Percentiles rank a stretch among this genome's conserved stretches.
Conservation (phyloP, 1,140 invertebrate genomes). For the Thrips palmi region DNA sequence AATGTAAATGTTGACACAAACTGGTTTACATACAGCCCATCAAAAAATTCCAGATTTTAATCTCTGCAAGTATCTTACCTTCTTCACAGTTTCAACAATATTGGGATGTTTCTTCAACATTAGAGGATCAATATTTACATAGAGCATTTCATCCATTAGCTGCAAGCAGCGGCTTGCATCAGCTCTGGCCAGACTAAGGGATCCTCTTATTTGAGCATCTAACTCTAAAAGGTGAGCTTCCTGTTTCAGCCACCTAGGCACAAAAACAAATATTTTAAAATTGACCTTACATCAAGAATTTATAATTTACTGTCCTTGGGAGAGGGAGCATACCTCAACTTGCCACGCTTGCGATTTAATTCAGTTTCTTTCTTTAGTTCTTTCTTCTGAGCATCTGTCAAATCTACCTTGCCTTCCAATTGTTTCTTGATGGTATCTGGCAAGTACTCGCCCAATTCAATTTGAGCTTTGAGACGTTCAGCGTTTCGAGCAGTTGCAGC, state of each 20-base stretch:
- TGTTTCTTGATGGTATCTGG: slow-evolving; percentile 33
- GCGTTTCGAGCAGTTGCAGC: slow-evolving; percentile 34
- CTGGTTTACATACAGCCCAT: neutral
- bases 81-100: slow-evolving; percentile 56
- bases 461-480: slow-evolving; percentile 31
- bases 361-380: slow-evolving; percentile 26
- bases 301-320: slow-evolving; percentile 21
- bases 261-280: slow-evolving; percentile 20
- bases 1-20: neutral
- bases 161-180: slow-evolving; percentile 40
- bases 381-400: slow-evolving; percentile 27
- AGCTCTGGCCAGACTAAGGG: slow-evolving; percentile 39
- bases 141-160: slow-evolving; percentile 36
- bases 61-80: slow-evolving; percentile 21
- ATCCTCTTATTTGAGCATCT: slow-evolving; percentile 52
- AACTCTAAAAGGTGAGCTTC: slow-evolving; percentile 52
- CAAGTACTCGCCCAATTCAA: slow-evolving; percentile 38
- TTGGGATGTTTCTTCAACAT: slow-evolving; percentile 75
- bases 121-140: slow-evolving; percentile 46
- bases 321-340: slow-evolving; percentile 7
- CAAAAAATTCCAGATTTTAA: neutral
- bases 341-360: slow-evolving; percentile 16
- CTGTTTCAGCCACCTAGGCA: slow-evolving; percentile 35
- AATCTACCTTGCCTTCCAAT: slow-evolving; percentile 32
- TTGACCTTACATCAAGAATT: slow-evolving; percentile 30